A percentile compares a stretch with the other conserved stretches of the same genome.
Evolutionary conservation across 2,797 vertebrate species (phyloP).

Genomic region (Merluccius polli): DNA sequence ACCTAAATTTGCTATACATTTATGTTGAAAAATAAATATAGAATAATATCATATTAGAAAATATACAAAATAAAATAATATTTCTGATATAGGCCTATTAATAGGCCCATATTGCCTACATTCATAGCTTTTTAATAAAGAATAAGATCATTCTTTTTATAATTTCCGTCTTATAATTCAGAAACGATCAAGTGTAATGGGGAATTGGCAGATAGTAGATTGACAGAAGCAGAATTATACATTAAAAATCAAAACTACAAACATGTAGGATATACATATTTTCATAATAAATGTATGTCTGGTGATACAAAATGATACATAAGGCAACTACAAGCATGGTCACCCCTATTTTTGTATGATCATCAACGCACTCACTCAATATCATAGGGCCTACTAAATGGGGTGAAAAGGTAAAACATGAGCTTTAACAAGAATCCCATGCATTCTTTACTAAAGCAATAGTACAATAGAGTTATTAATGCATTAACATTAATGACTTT

Average conservation of each 20-base stretch:
- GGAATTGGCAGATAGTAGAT: not conserved
- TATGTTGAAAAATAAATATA: not conserved
- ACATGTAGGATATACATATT: too few species aligned
- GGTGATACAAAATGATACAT: too few species aligned
- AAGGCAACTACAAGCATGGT: too few species aligned
- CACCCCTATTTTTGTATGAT: too few species aligned
- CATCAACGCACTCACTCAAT: too few species aligned
- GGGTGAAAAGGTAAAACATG: not conserved
- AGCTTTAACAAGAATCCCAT: not conserved
- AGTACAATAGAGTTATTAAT: not conserved
- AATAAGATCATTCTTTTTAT: not conserved
- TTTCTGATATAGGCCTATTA: too few species aligned
- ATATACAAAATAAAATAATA: not conserved
- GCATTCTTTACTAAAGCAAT: not conserved
- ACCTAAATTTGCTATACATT: not conserved
- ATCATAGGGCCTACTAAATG: not conserved
- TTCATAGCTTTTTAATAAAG: not conserved
- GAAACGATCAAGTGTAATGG: not conserved
- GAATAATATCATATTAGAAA: not conserved
- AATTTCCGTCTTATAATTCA: not conserved
- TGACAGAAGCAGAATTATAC: too few species aligned
- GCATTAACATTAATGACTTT: not conserved
- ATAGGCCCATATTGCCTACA: not conserved
- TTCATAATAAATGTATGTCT: too few species aligned
- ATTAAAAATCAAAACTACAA: too few species aligned